A percentile compares a stretch with the other conserved stretches of the same genome.
These are phyloP conservation scores for Spilosoma lubricipeda DNA, from an alignment of 2,888 invertebrate genomes.

Conservation along the genomic window DNA sequence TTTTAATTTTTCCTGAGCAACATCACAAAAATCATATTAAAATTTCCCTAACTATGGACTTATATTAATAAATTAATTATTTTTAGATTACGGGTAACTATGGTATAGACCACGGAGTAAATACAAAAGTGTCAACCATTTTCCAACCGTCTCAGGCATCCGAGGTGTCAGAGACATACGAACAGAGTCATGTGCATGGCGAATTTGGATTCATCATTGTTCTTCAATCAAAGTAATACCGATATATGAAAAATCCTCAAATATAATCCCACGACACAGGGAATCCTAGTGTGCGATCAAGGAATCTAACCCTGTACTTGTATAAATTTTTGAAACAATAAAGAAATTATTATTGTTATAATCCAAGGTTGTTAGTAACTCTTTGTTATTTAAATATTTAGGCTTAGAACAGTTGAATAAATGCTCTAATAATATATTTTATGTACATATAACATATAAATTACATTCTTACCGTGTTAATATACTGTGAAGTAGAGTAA, in stretches of 20 bases:
- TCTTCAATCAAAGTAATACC: background rate
- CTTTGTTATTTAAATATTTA: background rate
- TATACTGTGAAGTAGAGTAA: constrained; percentile 76
- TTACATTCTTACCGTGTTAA: constrained; percentile 68
- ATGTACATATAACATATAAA: background rate
- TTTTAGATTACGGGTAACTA: background rate
- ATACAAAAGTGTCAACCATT: no score
- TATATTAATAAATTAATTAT: background rate
- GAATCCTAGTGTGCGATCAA: no score
- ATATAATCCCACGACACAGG: no score
- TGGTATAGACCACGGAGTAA: no score
- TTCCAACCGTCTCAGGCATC: no score
- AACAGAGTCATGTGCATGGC: background rate
- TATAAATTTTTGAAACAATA: no score
- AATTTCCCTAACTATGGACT: background rate
- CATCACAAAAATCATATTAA: background rate
- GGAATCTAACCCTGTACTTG: no score
- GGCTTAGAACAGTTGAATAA: background rate
- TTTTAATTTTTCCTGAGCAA: no score
- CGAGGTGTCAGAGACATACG: no score
- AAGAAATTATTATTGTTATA: no score
- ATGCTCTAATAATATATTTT: background rate
- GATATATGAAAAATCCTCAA: background rate
- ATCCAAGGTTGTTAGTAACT: background rate
- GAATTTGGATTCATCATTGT: background rate